Evolutionary conservation across 1,140 invertebrate species (phyloP), one percentile per base, ranked within the genome.

Genomic region (Dendrolimus punctatus): DNA sequence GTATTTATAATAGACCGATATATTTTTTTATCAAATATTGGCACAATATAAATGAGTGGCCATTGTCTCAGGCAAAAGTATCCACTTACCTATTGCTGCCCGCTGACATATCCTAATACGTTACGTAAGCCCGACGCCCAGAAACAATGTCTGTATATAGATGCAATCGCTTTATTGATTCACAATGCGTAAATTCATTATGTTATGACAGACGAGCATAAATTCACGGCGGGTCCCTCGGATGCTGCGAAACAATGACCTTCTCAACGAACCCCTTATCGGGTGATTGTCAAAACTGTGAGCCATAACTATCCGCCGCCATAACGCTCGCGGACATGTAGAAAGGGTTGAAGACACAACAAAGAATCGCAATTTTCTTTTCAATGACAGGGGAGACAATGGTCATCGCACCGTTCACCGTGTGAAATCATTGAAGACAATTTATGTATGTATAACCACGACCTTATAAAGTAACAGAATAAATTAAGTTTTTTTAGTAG

Each of bases 191-290:
- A 79, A 84, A 81, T 80, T 80, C 72, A 81, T 83, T 81, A 67
- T 86, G 80, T 86, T 86, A 79, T 86, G 83, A 86, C 83, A 86
- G 78, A 79, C 73, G 66, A 75, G 75, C 76, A 80, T 83, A 86
- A 84, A 86, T 81, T 86, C 73, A 61, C 73, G 54, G 65, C 78
- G 72, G 78, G 79, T 80, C 68, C 72, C 76, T 76, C 59, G 74
- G 83, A 86, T 74, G 76, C 80, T 86, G 80, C 73, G 60, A 76
- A 73, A 83, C 79, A 86, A 86, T 80, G 65, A 57, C 40, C 57
- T 51, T 72, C 76, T 77, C 23, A 23, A 23, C 23, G 23, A 23
- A 23, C 23, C 23, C 80, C 73, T 73, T 60, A 76, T 69, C 70
- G 54, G 40, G 10, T 52, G 61, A 66, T 71, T 68, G 66, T 70